Evolutionary conservation across 2,888 invertebrate genomes (phyloP).

Genomic region (Cremastinae sp.): DNA sequence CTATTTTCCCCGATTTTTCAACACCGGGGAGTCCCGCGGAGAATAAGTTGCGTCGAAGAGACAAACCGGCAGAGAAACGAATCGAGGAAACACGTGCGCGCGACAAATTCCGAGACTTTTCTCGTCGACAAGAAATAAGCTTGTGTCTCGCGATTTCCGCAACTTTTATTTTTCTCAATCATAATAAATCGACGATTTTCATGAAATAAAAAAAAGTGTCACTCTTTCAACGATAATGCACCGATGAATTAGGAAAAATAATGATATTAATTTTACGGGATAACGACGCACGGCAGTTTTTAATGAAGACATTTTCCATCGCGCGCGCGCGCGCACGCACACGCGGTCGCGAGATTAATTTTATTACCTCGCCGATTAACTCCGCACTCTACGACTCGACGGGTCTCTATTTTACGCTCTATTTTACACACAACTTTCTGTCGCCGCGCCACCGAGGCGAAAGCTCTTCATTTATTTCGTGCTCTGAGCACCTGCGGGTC

Average conservation of each 20-base stretch:
- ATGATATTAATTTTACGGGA: constrained; percentile 8
- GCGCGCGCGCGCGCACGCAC: constrained; percentile 1
- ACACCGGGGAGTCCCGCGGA: background rate
- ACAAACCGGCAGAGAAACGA: constrained; percentile 58
- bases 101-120: constrained; percentile 61
- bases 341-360: constrained; percentile 48
- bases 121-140: constrained; percentile 35
- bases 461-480: constrained; percentile 51
- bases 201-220: too few relatives aligned
- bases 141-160: constrained; percentile 27
- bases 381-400: constrained; percentile 43
- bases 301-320: constrained; percentile 36
- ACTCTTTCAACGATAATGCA: constrained; percentile 13
- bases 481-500: constrained; percentile 48
- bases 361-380: constrained; percentile 55
- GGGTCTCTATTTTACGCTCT: constrained; percentile 61
- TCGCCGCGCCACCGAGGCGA: constrained; percentile 1
- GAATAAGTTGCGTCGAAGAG: constrained; percentile 31
- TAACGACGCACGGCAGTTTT: constrained; percentile 1
- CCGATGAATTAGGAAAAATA: constrained; percentile 1
- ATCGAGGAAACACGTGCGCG: constrained; percentile 53
- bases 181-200: too few relatives aligned
- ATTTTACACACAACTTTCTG: constrained; percentile 48
- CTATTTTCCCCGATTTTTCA: constrained; percentile 7
- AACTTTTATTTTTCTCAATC: too few relatives aligned